phyloP scores from a whole-genome alignment of 2,888 invertebrate genomes.

The Drosophila austrosaltans region DNA sequence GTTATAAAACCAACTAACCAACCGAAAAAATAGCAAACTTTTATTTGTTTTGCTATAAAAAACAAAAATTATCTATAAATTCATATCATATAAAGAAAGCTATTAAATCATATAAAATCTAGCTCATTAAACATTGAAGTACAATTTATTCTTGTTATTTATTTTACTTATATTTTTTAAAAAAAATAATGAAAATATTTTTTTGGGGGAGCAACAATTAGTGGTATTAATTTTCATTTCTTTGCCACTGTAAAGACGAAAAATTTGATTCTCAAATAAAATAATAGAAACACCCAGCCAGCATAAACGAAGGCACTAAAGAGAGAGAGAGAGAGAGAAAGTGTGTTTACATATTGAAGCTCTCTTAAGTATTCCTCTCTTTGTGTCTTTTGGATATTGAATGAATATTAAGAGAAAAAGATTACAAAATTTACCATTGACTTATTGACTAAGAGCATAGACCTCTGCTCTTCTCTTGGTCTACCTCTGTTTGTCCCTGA shows the following conservation, averaged over 20 bases:
- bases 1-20: too few species aligned
- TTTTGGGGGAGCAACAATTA: background rate
- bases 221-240: background rate
- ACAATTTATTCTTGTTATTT: too few species aligned
- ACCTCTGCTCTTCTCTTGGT: conserved; percentile 1
- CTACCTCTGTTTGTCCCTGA: conserved; percentile 7
- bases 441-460: conserved; percentile 21
- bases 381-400: background rate
- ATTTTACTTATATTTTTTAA: too few species aligned
- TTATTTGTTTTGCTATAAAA: background rate
- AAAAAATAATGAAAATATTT: background rate
- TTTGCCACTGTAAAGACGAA: background rate
- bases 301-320: conserved; percentile 10
- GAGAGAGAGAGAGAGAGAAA: background rate
- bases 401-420: background rate
- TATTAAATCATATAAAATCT: background rate
- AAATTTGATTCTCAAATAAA: conserved; percentile 1
- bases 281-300: conserved; percentile 1
- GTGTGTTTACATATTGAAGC: background rate
- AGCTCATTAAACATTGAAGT: background rate
- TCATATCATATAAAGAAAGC: background rate
- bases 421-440: conserved; percentile 5
- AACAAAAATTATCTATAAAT: background rate
- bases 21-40: too few species aligned
- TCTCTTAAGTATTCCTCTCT: background rate